Evolutionary conservation across 2,113 vertebrate genomes (phyloP).

Genomic region (Pedetes capensis): DNA sequence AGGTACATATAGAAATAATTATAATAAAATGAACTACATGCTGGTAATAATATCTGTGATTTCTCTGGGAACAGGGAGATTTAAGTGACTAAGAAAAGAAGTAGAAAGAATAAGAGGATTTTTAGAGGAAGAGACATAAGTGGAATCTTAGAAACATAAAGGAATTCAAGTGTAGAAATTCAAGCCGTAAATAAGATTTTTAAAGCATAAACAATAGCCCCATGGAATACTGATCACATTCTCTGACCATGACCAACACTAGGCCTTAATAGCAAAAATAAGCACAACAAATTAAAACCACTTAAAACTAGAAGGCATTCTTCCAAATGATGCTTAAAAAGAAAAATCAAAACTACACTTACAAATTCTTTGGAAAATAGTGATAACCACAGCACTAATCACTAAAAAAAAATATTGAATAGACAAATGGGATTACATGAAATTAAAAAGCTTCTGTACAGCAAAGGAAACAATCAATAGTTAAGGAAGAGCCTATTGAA

Average conservation of each 20-base stretch:
- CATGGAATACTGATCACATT: neutral
- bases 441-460: too few species aligned
- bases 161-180: neutral
- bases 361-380: constrained; percentile 9
- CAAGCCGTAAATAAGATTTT: neutral
- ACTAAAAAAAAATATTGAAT: too few species aligned
- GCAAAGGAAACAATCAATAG: too few species aligned
- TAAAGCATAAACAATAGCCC: neutral
- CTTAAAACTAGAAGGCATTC: neutral
- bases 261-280: neutral
- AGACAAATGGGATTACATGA: too few species aligned
- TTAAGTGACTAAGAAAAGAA: neutral
- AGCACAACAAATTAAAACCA: neutral
- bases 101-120: neutral
- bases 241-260: neutral
- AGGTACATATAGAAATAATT: neutral
- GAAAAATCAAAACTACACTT: neutral
- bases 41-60: neutral
- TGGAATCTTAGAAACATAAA: neutral
- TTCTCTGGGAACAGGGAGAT: neutral
- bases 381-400: neutral
- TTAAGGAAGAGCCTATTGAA: too few species aligned
- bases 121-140: neutral
- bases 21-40: neutral
- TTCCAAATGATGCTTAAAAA: neutral